Conservation (phyloP, 1,140 invertebrate species). For the Zelostemma sp. region DNA sequence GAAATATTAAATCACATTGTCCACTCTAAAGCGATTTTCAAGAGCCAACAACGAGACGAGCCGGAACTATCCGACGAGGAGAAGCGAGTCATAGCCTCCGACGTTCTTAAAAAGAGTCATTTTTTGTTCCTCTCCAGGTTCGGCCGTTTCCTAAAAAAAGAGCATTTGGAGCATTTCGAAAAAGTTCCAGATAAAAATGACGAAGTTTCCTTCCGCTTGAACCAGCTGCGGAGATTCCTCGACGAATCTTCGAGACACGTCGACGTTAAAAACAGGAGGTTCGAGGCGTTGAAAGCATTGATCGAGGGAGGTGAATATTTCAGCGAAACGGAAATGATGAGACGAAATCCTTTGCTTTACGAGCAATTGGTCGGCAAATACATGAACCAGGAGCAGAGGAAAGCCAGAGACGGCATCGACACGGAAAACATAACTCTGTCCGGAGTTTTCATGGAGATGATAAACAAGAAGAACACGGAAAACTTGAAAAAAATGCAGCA, state of each 20-base stretch:
- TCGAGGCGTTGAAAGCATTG: slow-evolving; percentile 83
- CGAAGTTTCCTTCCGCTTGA: slow-evolving; percentile 74
- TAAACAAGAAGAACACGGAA: slow-evolving; percentile 76
- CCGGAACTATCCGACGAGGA: slow-evolving; percentile 77
- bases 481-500: slow-evolving; percentile 75
- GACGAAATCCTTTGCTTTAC: slow-evolving; percentile 88
- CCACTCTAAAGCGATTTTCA: slow-evolving; percentile 71
- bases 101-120: slow-evolving; percentile 77
- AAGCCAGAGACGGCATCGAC: slow-evolving; percentile 72
- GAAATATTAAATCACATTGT: slow-evolving; percentile 50
- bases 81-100: slow-evolving; percentile 77
- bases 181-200: slow-evolving; percentile 66
- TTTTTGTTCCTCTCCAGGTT: slow-evolving; percentile 81
- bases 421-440: slow-evolving; percentile 76
- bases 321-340: slow-evolving; percentile 93
- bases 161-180: slow-evolving; percentile 80
- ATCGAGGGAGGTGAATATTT: slow-evolving; percentile 86
- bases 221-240: slow-evolving; percentile 72
- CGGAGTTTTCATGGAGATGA: slow-evolving; percentile 77
- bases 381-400: slow-evolving; percentile 81
- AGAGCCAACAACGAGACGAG: slow-evolving; percentile 84
- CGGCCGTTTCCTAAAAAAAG: slow-evolving; percentile 77
- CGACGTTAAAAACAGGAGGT: slow-evolving; percentile 85
- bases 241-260: slow-evolving; percentile 70
- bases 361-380: slow-evolving; percentile 90